phyloP scores from a whole-genome alignment of 2,797 vertebrate species.

The Chloroceryle inda region DNA sequence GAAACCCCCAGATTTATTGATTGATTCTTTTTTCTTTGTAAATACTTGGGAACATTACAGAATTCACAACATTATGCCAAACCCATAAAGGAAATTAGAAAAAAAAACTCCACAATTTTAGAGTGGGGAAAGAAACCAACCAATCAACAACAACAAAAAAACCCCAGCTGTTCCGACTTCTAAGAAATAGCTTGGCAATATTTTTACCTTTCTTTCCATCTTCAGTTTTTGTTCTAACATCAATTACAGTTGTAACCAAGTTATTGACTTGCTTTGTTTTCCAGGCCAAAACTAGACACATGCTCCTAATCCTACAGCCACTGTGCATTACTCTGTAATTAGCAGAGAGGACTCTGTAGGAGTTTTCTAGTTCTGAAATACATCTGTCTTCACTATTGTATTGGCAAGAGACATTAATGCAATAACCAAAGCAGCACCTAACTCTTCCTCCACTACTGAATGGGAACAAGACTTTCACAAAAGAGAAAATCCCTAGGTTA shows the following conservation, averaged over 20 bases:
- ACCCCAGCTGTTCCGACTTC: neutral
- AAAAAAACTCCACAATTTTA: neutral
- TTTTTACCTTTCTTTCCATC: neutral
- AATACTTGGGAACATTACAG: neutral
- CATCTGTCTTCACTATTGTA: neutral
- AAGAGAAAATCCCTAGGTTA: neutral
- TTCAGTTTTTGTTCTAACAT: neutral
- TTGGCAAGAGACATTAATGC: neutral
- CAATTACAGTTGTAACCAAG: neutral
- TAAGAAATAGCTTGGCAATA: neutral
- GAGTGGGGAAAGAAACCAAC: neutral
- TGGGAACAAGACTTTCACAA: neutral
- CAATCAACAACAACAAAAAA: neutral
- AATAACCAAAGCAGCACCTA: neutral
- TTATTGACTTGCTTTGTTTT: neutral
- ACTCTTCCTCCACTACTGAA: neutral
- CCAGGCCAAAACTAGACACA: neutral
- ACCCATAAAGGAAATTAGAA: neutral
- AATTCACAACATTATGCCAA: neutral
- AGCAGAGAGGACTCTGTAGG: neutral
- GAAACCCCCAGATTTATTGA: neutral
- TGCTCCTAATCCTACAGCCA: neutral
- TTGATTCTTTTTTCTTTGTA: neutral
- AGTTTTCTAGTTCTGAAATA: neutral
- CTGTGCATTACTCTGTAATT: neutral